Base-by-base conservation (phyloP, 2,797 vertebrate species). In the Amazona ochrocephala region DNA sequence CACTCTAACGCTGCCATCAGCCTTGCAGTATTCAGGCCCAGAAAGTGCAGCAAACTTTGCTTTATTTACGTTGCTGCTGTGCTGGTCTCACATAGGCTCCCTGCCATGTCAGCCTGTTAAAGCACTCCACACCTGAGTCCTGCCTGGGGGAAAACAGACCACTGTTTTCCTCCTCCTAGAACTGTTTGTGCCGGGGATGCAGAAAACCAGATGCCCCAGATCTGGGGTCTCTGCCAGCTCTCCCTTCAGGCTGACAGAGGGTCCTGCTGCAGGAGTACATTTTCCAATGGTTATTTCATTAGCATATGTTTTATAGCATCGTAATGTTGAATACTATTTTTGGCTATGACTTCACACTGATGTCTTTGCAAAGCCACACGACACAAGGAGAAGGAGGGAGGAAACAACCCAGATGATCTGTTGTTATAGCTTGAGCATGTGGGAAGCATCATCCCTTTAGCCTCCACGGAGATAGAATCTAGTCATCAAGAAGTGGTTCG, bases 251-350 rank as follows among this genome's bases (percentile, higher is more conserved):
- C 91, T 84, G 77, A 87, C 83, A 61, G 85, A 96, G 93, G 91
- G 95, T 94, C 94, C 90, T 96, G 80, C 75, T 77, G 85, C 85
- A 95, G 66, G 77, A 94, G 64, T 64, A 71, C 76, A 65, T 94
- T 94, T 87, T 89, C 86, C 93, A 95, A 82, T 96, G 94, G 89
- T 96, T 97, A 89, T 96, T 95, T 94, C 95, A 94, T 96, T 94
- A 96, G 88, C 90, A 87, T 94, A 51, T 96, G 95, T 93, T 96
- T 96, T 93, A 90, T 94, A 94, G 90, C 83, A 68, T 73, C 0
- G 9, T 77, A 62, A 85, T 71, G 91, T 80, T 67, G 82, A 74
- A 90, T 32, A 87, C 90, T 97, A 96, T 96, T 96, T 95, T 90
- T 90, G 86, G 88, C 95, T 87, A 90, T 96, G 95, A 95, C 95